Evolutionary conservation across 1,140 invertebrate genomes (phyloP), one percentile per base, ranked within the genome.

Genomic region (Archivesica marissinica): DNA sequence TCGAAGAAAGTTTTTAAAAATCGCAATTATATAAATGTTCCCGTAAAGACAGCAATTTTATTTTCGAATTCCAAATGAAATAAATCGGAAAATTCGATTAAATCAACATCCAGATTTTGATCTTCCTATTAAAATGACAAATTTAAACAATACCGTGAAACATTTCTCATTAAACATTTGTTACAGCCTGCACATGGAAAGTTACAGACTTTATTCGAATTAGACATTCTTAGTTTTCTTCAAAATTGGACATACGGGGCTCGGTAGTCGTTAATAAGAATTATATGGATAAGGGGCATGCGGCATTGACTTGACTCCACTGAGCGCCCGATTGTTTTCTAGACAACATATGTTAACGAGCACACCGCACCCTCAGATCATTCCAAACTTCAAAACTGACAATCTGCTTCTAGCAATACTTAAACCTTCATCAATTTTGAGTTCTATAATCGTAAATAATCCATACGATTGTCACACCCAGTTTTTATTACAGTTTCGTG

Each of bases 371-470:
- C 59, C 66, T 15, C 39, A 47, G 20, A 44, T 44, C 33, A 70
- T 70, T 47, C 28, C 41, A 23, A 70, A 47, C 39, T 70, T 70
- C 20, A 70, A 70, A 44, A 44, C 20, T 70, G 66, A 35, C 59
- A 64, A 64, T 64, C 59, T 72, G 68, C 39, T 72, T 72, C 20
- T 11, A 38, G 47, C 3, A 44, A 23, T 44, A 23, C 41, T 75
- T 75, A 75, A 75, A 75, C 50, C 47, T 61, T 64, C 54, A 64
- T 61, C 76, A 78, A 64, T 30, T 39, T 39, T 13, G 15, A 20
- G 28, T 64, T 7, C 23, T 25, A n/a, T 23, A 75, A 44, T 28
- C 52, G 52, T 25, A 61, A 78, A 41, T 61, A 20, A 61, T 59
- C 3, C 56, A 23, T 44, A 9, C 23, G n/a, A 78, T 44, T 78